Base-by-base conservation (phyloP, 2,888 invertebrate species). In the Aplocera efformata region DNA sequence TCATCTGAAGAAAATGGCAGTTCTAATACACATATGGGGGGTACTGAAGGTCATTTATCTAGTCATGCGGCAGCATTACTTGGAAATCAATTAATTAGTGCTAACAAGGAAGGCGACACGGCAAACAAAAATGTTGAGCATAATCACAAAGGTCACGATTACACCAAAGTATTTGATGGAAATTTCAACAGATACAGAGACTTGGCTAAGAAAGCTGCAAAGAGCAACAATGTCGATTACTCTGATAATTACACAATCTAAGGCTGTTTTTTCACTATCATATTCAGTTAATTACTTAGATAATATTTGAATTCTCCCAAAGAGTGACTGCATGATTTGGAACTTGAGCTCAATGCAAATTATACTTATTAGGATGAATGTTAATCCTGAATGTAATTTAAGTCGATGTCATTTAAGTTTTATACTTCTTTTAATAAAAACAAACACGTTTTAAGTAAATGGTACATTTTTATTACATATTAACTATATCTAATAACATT, bases 181-280 rank as follows among this genome's bases (percentile, higher is more conserved):
- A 53, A 71, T 24, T 58, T 75, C 9, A 59, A 71, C 28, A 66
- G 48, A 38, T 77, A 73, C 34, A 68, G 61, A 56, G 66, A 79
- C 40, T 60, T 75, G 0, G 79, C 78, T 7, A 72, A 70, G 45
- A 48, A 63, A 21, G 62, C 71, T 9, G 78, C 74, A 10, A 37
- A 49, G 2, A 72, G 63, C 20, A 78, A 79, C 50, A 56, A 58
- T 44, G 71, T 58, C 1, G 75, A 78, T 45, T 77, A 79, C 46
- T 43, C 46, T 10, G 65, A 71, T 8, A 41, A 48, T 49, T 52
- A 45, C 11, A 24, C 22, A 45, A 6, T 26, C 21, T 34, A 34
- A 7, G 6, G 1, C 6, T 1, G 9, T 6, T 9, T 20, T 17
- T 10, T 17, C 3, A 17, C 2, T 17, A 17, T 17, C 5, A 3